Evolutionary conservation across 2,797 vertebrate species (phyloP).

Genomic region (Emydoidea blandingii): DNA sequence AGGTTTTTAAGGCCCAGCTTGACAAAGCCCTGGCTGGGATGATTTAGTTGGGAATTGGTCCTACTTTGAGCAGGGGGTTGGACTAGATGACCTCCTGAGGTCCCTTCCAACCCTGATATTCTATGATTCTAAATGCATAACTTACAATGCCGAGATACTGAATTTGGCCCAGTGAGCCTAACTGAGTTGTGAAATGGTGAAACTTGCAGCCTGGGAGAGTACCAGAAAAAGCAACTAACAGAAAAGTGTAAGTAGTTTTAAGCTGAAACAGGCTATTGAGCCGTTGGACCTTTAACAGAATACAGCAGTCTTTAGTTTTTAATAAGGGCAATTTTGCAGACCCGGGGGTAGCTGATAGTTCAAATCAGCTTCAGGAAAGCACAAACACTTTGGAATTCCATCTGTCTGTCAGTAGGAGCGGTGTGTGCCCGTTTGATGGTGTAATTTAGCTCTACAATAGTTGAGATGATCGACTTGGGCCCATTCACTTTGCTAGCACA

Average conservation of each 20-base stretch:
- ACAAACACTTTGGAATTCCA: neutral
- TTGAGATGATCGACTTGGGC: neutral
- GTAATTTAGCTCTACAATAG: neutral
- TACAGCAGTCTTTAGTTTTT: neutral
- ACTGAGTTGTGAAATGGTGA: neutral
- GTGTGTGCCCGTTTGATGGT: neutral
- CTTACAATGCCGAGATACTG: neutral
- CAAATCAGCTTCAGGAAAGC: neutral
- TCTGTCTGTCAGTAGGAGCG: neutral
- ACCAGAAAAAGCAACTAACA: neutral
- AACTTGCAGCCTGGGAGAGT: neutral
- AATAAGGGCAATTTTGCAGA: neutral
- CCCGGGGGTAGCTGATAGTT: neutral
- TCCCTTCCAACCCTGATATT: too few species aligned
- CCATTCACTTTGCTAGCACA: neutral
- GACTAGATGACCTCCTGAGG: too few species aligned
- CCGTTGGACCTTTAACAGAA: neutral
- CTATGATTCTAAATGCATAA: neutral
- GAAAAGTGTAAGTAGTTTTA: neutral
- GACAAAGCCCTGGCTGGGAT: too few species aligned
- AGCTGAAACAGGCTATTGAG: neutral
- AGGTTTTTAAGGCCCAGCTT: too few species aligned
- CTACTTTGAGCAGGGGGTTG: too few species aligned
- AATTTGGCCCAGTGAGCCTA: neutral
- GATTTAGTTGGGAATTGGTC: too few species aligned